Evolutionary conservation across 35 echinoderm and acorn worm species (phyloP).

Genomic region (Lytechinus variegatus): DNA sequence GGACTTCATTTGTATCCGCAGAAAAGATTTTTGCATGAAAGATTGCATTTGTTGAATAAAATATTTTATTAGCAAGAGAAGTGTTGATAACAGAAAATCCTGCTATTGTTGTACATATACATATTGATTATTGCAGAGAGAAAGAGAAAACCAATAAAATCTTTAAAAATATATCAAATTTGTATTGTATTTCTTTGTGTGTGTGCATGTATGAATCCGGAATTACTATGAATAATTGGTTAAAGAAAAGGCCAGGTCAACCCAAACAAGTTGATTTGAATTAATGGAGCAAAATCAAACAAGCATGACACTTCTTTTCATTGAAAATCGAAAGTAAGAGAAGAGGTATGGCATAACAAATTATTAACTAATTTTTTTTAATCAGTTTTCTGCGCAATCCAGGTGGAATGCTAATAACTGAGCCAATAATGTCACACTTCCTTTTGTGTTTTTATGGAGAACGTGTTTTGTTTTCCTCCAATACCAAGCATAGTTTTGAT

Average conservation of each 20-base stretch:
- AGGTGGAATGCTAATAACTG: too few species aligned
- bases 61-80: constrained; percentile 14
- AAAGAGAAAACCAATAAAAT: constrained; percentile 15
- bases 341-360: too few species aligned
- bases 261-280: too few species aligned
- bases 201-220: not conserved
- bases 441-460: too few species aligned
- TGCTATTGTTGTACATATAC: constrained; percentile 19
- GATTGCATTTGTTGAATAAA: not conserved
- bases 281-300: too few species aligned
- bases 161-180: not conserved
- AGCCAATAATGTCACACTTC: too few species aligned
- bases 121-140: constrained; percentile 5
- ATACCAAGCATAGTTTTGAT: too few species aligned
- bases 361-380: too few species aligned
- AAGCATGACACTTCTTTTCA: too few species aligned
- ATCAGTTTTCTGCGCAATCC: too few species aligned
- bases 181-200: not conserved
- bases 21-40: not conserved
- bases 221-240: not conserved
- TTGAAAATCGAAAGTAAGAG: too few species aligned
- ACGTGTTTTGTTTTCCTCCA: too few species aligned
- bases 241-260: not conserved
- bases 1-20: not conserved
- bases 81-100: not conserved